Conservation (phyloP, 2,888 invertebrate genomes). For the Athalia circularis region DNA sequence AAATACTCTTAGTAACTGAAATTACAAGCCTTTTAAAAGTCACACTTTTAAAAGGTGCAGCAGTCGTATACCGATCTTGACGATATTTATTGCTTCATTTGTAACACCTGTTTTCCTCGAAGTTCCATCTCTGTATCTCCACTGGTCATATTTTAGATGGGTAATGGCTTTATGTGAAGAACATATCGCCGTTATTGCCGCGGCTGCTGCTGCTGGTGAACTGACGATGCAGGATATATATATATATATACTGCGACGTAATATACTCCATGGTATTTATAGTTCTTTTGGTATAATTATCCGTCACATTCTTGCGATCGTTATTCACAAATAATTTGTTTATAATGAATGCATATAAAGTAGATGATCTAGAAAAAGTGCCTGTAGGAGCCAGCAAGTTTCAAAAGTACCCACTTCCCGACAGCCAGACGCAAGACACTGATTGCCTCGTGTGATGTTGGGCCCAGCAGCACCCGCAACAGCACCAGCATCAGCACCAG, state of each 20-base stretch:
- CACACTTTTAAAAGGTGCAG: conserved; percentile 5
- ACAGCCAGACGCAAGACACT: conserved; percentile 14
- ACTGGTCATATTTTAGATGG: conserved; percentile 22
- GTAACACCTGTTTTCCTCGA: conserved; percentile 34
- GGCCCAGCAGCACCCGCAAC: not conserved
- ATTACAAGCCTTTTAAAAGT: conserved; percentile 30
- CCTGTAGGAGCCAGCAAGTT: conserved; percentile 28
- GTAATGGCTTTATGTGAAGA: conserved; percentile 33
- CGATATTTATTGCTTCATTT: conserved; percentile 38
- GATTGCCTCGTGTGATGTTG: conserved; percentile 39
- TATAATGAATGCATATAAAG: conserved; percentile 32
- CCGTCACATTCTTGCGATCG: conserved; percentile 34
- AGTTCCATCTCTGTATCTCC: conserved; percentile 11
- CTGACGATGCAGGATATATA: not conserved
- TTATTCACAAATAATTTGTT: conserved; percentile 35
- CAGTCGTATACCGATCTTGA: conserved; percentile 5
- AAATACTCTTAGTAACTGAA: conserved; percentile 29
- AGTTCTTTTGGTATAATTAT: conserved; percentile 31
- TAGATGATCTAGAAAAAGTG: conserved; percentile 35
- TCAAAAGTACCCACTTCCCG: conserved; percentile 29
- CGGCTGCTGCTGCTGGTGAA: not conserved
- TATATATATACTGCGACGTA: not conserved
- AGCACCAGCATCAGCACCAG: no score
- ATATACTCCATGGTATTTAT: conserved; percentile 11
- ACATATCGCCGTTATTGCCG: not conserved